Evolutionary conservation across 2,888 invertebrate species (phyloP), one percentile per base, ranked within the genome.

Genomic region (Oeneis ivallda): DNA sequence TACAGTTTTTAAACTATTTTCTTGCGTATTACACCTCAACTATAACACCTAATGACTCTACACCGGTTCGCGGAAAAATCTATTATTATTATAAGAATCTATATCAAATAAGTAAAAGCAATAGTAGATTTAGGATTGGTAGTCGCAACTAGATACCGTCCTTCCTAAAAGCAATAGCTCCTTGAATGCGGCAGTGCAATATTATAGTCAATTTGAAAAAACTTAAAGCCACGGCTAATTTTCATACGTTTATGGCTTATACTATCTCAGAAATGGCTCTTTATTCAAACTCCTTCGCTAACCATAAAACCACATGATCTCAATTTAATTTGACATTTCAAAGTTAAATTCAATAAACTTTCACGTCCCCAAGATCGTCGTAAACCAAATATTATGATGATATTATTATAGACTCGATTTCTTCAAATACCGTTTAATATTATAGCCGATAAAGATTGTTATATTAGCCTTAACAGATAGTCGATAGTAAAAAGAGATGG

Each of bases 341-440:
- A 60, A 64, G 64, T 67, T 50, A 58, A 61, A 67, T 62, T 45
- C 62, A 62, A 59, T 60, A 11, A 67, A 67, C 57, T 67, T 64
- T 64, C 58, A 64, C 52, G 52, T 47, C 53, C 47, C 17, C 43
- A 47, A 67, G 61, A 62, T 57, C 19, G 52, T 64, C 62, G 62
- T 62, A 64, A 67, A 62, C 64, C 52, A 53, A 67, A 47, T 58
- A 62, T n/a, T n/a, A n/a, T n/a, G n/a, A n/a, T n/a, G n/a, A n/a
- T 53, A 53, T 26, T 26, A 26, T 26, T 26, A 26, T 37, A 37
- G 47, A 41, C 15, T 60, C 37, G 26, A 11, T 47, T 19, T 10
- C 17, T 54, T 45, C 34, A 34, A 62, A 43, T 43, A 26, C 43
- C 62, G n/a, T 62, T 62, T 62, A 43, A 19, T 65, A 65, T 58